These are phyloP conservation scores for Paguma larvata DNA, from an alignment of 2,797 vertebrate genomes.

Conservation along the genomic window DNA sequence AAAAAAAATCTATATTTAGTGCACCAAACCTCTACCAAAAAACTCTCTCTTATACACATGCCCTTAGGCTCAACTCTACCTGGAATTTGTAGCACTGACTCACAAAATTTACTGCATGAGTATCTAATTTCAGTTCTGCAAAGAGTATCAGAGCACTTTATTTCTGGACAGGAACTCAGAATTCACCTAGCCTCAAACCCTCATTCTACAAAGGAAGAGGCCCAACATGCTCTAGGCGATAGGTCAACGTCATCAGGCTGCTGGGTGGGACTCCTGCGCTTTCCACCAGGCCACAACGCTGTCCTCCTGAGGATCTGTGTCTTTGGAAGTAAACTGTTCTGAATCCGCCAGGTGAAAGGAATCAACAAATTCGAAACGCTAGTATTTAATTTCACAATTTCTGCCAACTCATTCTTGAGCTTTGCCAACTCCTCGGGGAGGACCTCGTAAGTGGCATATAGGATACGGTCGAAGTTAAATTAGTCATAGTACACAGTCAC, in stretches of 20 bases:
- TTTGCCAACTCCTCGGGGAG: conserved; percentile 27
- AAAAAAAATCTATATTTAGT: background rate
- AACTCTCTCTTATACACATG: background rate
- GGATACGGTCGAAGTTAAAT: conserved; percentile 55
- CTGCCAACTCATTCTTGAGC: conserved; percentile 48
- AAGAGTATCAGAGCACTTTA: conserved; percentile 16
- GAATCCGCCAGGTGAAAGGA: background rate
- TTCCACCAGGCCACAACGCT: background rate
- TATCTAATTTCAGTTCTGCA: conserved; percentile 33
- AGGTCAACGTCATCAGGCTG: background rate
- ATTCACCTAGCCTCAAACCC: background rate
- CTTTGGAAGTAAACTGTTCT: conserved; percentile 42
- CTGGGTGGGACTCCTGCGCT: background rate
- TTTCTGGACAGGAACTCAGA: conserved; percentile 46
- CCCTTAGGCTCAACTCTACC: background rate
- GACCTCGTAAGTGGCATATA: background rate
- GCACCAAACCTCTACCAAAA: conserved; percentile 30
- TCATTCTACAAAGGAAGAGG: conserved; percentile 1
- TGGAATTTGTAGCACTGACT: background rate
- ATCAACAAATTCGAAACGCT: conserved; percentile 31
- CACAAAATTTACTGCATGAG: background rate
- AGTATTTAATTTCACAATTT: conserved; percentile 55
- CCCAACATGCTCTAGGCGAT: background rate
- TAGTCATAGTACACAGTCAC: background rate
- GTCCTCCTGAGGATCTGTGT: conserved; percentile 34